Evolutionary conservation across 2,797 vertebrate genomes (phyloP).

Genomic region (Xenops minutus): DNA sequence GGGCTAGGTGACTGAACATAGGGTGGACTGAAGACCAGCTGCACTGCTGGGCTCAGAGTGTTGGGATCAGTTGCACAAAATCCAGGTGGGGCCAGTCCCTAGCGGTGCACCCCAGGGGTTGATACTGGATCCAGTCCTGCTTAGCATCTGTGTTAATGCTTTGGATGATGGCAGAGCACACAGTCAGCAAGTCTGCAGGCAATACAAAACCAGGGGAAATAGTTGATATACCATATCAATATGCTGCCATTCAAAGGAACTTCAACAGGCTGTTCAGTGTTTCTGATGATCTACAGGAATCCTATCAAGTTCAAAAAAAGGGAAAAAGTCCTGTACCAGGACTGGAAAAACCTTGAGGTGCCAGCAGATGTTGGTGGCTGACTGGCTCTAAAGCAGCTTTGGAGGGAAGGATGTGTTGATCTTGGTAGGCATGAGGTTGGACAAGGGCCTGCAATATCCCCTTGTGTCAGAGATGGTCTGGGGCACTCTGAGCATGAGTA

Average conservation of each 20-base stretch:
- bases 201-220: background rate
- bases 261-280: rapidly evolving
- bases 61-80: background rate
- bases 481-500: background rate
- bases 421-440: rapidly evolving
- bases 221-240: background rate
- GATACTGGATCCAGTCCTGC: background rate
- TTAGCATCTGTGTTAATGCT: background rate
- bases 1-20: background rate
- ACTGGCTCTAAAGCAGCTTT: background rate
- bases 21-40: background rate
- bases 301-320: background rate
- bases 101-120: background rate
- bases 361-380: background rate
- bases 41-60: background rate
- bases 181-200: background rate
- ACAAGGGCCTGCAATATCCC: background rate
- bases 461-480: rapidly evolving
- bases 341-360: background rate
- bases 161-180: background rate
- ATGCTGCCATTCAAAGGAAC: background rate
- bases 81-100: background rate
- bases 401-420: background rate
- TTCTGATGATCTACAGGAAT: background rate
- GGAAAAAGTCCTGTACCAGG: background rate